A percentile compares a stretch with the other conserved stretches of the same genome.
These are phyloP conservation scores for Poicephalus gulielmi DNA, from an alignment of 2,113 vertebrate genomes.

Conservation along the genomic window DNA sequence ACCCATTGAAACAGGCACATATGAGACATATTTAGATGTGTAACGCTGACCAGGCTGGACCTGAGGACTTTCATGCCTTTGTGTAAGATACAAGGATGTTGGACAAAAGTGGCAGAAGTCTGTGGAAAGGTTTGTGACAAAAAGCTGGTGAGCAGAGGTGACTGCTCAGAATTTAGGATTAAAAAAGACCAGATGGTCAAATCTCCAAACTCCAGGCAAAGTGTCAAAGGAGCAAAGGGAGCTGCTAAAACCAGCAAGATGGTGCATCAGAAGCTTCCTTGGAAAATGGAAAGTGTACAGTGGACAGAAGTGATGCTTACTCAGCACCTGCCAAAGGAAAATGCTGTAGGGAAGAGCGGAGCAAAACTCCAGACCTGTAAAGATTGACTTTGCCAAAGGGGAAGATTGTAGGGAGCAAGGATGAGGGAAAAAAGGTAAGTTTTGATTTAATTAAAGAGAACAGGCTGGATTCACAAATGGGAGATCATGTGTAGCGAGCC, in stretches of 20 bases:
- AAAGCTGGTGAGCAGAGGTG: not conserved
- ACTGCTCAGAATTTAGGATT: not conserved
- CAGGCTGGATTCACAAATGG: not conserved
- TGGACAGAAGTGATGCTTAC: not conserved
- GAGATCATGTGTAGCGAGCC: not conserved
- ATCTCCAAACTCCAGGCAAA: not conserved
- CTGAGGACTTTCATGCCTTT: not conserved
- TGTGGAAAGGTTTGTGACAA: not conserved
- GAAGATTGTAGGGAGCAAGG: not conserved
- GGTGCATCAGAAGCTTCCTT: not conserved
- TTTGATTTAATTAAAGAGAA: slow-evolving; percentile 6
- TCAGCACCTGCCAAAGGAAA: not conserved
- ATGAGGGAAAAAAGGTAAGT: not conserved
- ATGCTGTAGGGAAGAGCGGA: not conserved
- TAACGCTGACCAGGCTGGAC: not conserved
- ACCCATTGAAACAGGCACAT: not conserved
- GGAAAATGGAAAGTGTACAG: not conserved
- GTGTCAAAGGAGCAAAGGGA: not conserved
- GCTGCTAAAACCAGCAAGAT: not conserved
- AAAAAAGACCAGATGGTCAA: slow-evolving; percentile 4
- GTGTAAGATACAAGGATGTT: not conserved
- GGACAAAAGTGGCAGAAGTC: not conserved
- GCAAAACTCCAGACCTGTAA: not conserved
- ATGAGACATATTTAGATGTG: not conserved
- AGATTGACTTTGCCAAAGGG: not conserved